Percentiles rank a stretch among this genome's conserved stretches.
These are phyloP conservation scores for Netelia virgata DNA, from an alignment of 2,888 invertebrate species.

Conservation along the genomic window DNA sequence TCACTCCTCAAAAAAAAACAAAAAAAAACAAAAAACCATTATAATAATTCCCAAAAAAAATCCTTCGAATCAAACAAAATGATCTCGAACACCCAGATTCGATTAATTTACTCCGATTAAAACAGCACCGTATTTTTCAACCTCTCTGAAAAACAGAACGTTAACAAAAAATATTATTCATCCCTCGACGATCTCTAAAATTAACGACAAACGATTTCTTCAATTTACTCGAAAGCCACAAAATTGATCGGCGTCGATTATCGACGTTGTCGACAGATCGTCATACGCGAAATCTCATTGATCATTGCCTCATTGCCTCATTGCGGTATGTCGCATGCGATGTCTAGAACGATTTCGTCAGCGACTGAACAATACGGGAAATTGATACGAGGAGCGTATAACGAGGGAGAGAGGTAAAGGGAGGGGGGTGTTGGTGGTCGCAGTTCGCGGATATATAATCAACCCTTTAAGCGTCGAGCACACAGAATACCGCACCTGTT, in stretches of 20 bases:
- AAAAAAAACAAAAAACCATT: too few species aligned
- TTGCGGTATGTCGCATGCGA: constrained; percentile 29
- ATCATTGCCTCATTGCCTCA: constrained; percentile 34
- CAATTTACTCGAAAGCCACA: not conserved
- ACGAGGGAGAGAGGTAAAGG: not conserved
- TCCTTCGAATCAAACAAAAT: too few species aligned
- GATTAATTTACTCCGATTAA: too few species aligned
- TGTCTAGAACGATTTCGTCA: constrained; percentile 43
- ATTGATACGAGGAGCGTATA: constrained; percentile 33
- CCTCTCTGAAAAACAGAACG: too few species aligned
- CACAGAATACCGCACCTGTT: constrained; percentile 11
- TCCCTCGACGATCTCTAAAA: too few species aligned
- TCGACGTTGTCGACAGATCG: constrained; percentile 6
- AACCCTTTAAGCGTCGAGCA: constrained; percentile 10
- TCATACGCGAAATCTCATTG: constrained; percentile 23
- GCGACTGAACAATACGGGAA: constrained; percentile 37
- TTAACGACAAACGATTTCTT: not conserved
- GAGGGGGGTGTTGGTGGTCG: too few species aligned
- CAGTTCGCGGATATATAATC: constrained; percentile 18
- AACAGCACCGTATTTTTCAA: too few species aligned
- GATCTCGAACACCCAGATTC: too few species aligned
- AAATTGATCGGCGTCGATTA: not conserved
- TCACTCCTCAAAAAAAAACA: too few species aligned
- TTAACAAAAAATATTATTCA: too few species aligned
- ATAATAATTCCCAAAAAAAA: too few species aligned